Base-by-base conservation (phyloP, 2,113 vertebrate species). In the Tetrao urogallus region DNA sequence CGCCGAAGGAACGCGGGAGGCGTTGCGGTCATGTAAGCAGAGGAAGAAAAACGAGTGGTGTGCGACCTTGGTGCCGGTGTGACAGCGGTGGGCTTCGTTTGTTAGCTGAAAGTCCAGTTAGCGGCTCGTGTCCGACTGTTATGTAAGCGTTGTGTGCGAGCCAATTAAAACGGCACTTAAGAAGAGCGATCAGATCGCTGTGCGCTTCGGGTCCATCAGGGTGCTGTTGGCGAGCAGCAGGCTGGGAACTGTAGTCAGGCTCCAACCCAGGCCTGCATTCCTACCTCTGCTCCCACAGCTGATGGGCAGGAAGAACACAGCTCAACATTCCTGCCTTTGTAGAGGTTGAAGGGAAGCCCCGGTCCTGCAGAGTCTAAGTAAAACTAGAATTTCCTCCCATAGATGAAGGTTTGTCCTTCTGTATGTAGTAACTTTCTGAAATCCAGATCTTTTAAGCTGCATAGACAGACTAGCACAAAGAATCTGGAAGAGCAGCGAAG, bases 251-350 rank as follows among this genome's bases (percentile, higher is more conserved):
- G 61, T 61, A 72, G 57, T 90, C 4, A 0, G 88, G 79, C 24
- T 0, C 52, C 36, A 34, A 11, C 91, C 85, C 87, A 90, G 88
- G 47, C 47, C 13, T 66, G 27, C 66, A 70, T 87, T 88, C 84
- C 63, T 90, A 65, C 24, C 36, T 14, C 34, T 83, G 80, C 61
- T 94, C 40, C 65, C 65, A 38, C n/a, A 65, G 8, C 65, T 93
- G 78, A 78, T 86, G 91, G 76, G 72, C 82, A 93, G 40, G 82
- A 75, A 93, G 90, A 94, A 75, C 83, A 91, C 72, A 90, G 90
- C 90, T 91, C 85, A 94, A 78, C 74, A 88, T 91, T 97, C 94
- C 88, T 94, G 75, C 69, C 60, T 78, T 1, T 94, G 79, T 0
- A 2, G 86, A 88, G 60, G 22, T 25, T 83, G 2, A 15, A 89